Evolutionary conservation across 2,888 invertebrate genomes (phyloP), one percentile per base, ranked within the genome.

Genomic region (Eulithis prunata): DNA sequence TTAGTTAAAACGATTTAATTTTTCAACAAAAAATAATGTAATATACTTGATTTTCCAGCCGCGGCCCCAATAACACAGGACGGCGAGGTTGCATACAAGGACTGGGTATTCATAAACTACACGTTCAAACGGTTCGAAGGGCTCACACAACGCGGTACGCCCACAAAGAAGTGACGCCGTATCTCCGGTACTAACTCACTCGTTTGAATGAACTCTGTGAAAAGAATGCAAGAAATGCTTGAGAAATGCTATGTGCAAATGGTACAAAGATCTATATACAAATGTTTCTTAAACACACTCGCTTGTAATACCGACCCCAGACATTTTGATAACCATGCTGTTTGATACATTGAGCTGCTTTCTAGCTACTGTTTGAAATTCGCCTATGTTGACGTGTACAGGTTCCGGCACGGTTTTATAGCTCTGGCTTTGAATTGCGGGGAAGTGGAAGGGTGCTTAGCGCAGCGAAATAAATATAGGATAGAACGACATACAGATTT

Each of bases 61-160:
- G 96, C 98, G 69, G 97, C 98, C 70, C 97, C 98, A 47, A 95
- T 96, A 83, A 95, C 97, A 66, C 97, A 97, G 91, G 98, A 98
- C 84, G 97, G 98, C 71, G 98, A 98, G 90, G 95, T 96, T 74
- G 97, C 96, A 80, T 97, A 97, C 91, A 99, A 99, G 94, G 99
- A 99, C 94, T 99, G 99, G 98, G 99, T 99, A 78, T 99, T 99
- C 92, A 99, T 99, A 86, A 99, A 99, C 94, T 99, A 99, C 94
- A 99, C 99, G 70, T 99, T 99, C 94, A 99, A 99, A 90, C 95
- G 99, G 78, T 99, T 99, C 93, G 99, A 99, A 93, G 99, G 98
- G 38, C 94, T 99, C 73, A 98, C 98, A 59, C 98, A 98, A 87
- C 95, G 98, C 79, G 97, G 97, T 72, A 96, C 96, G 69, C 96